Conservation (phyloP, 1,140 invertebrate species). For the Saccostrea cuccullata region DNA sequence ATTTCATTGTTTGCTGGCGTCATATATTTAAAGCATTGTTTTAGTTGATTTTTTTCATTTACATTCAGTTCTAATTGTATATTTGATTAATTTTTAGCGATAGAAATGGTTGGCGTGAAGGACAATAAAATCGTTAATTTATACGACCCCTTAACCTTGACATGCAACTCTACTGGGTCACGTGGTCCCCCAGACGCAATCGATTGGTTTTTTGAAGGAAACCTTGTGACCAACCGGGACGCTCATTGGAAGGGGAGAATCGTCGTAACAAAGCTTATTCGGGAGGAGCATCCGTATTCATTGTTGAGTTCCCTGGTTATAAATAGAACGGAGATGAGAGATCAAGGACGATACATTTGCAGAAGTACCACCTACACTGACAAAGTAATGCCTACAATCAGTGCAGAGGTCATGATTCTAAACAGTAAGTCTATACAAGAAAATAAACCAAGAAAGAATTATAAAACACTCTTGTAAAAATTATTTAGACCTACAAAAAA, state of each 20-base stretch:
- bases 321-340: constrained; percentile 30
- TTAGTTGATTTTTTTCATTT: not conserved
- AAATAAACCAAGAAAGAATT: not conserved
- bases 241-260: constrained; percentile 35
- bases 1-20: not conserved
- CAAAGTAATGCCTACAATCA: not conserved
- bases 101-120: constrained; percentile 21
- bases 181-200: constrained; percentile 43
- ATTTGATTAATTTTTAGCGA: constrained; percentile 38
- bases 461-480: not conserved
- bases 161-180: constrained; percentile 49
- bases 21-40: not conserved
- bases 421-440: constrained; percentile 3
- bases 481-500: too few relatives aligned
- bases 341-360: constrained; percentile 50
- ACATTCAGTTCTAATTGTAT: constrained; percentile 33
- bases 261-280: constrained; percentile 38
- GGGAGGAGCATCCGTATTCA: constrained; percentile 22
- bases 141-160: constrained; percentile 48
- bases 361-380: constrained; percentile 33
- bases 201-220: constrained; percentile 54
- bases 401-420: constrained; percentile 13
- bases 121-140: constrained; percentile 41
- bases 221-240: constrained; percentile 43
- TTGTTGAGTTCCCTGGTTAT: constrained; percentile 48